A percentile compares a stretch with the other conserved stretches of the same genome.
Evolutionary conservation across 2,888 invertebrate genomes (phyloP).

Genomic region (Cordilura impudica): DNA sequence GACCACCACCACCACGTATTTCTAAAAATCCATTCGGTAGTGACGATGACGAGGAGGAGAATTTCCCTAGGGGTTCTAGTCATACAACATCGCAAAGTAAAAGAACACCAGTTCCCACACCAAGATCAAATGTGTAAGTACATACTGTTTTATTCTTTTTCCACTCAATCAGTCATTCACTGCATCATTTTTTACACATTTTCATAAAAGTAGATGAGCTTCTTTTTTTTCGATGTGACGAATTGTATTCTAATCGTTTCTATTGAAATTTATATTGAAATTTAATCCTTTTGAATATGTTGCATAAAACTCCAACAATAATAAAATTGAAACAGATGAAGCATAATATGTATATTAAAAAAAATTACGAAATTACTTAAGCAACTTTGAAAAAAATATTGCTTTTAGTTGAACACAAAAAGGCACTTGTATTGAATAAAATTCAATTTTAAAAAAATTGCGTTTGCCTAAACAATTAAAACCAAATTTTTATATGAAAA

Average conservation of each 20-base stretch:
- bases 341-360: no score
- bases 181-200: slow-evolving; percentile 9
- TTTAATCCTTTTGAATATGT: neutral
- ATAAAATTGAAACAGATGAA: neutral
- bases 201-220: slow-evolving; percentile 36
- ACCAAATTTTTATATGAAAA: no score
- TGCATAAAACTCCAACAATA: no score
- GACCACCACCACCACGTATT: slow-evolving; percentile 77
- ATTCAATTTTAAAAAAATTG: no score
- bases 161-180: neutral
- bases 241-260: slow-evolving; percentile 2
- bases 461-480: no score
- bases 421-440: no score
- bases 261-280: neutral
- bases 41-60: slow-evolving; percentile 80
- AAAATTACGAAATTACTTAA: no score
- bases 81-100: slow-evolving; percentile 67
- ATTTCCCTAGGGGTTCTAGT: slow-evolving; percentile 63
- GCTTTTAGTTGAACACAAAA: no score
- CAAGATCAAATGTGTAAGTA: slow-evolving; percentile 74
- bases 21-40: slow-evolving; percentile 87
- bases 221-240: neutral
- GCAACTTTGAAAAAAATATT: no score
- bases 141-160: neutral
- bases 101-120: slow-evolving; percentile 75